A percentile compares a stretch with the other conserved stretches of the same genome.
Evolutionary conservation across 1,140 invertebrate species (phyloP).

Genomic region (Rhynchophorus ferrugineus): DNA sequence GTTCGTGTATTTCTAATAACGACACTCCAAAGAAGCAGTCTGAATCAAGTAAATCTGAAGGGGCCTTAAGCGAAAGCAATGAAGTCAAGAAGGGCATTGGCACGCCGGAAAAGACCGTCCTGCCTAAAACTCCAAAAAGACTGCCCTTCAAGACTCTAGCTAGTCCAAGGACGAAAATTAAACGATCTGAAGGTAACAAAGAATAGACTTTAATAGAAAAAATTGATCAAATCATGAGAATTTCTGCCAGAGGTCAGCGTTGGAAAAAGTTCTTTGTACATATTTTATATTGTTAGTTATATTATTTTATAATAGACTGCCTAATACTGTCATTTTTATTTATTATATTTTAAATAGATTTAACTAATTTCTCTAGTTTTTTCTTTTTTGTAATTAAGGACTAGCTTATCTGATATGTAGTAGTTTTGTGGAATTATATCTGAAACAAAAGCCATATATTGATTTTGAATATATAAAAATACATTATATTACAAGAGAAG

Average conservation of each 20-base stretch:
- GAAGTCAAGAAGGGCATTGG: slow-evolving; percentile 3
- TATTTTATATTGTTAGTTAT: not conserved
- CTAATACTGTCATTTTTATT: not conserved
- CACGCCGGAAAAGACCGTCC: slow-evolving; percentile 6
- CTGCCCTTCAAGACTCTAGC: slow-evolving; percentile 66
- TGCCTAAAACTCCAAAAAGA: slow-evolving; percentile 50
- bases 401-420: too few species aligned
- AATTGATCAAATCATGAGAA: too few species aligned
- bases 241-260: not conserved
- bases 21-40: slow-evolving; percentile 21
- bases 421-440: too few species aligned
- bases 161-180: slow-evolving; percentile 45
- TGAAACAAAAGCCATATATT: too few species aligned
- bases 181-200: not conserved
- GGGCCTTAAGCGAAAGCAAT: not conserved
- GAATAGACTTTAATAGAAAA: not conserved
- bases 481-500: too few species aligned
- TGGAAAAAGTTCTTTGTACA: not conserved
- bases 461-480: too few species aligned
- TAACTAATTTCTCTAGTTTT: too few species aligned
- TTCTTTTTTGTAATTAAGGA: too few species aligned
- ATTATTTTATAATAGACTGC: not conserved
- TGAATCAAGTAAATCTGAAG: not conserved
- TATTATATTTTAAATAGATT: not conserved
- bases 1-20: too few species aligned